Evolutionary conservation across 2,888 invertebrate species (phyloP).

Genomic region (Thecocarcelia acutangulata): DNA sequence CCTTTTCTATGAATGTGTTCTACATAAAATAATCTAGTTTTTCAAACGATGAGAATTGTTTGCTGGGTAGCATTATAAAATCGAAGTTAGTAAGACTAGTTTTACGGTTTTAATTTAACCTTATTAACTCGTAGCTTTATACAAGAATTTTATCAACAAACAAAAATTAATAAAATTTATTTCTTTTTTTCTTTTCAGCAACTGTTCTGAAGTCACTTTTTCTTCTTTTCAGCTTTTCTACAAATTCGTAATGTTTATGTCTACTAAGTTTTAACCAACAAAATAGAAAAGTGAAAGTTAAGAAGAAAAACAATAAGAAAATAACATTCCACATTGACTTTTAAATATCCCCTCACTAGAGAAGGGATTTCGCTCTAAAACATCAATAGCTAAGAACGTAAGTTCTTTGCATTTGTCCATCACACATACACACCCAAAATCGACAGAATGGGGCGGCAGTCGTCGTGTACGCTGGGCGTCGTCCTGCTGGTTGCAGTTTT

Average conservation of each 20-base stretch:
- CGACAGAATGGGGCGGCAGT: slow-evolving; percentile 79
- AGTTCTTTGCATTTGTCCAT: slow-evolving; percentile 51
- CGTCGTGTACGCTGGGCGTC: slow-evolving; percentile 79
- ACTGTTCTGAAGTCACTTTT: slow-evolving; percentile 26
- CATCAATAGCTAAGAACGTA: slow-evolving; percentile 31
- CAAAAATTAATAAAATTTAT: slow-evolving; percentile 23
- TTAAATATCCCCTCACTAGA: slow-evolving; percentile 21
- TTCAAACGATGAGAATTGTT: not conserved
- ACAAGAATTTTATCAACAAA: not conserved
- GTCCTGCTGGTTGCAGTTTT: slow-evolving; percentile 78
- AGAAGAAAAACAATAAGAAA: slow-evolving; percentile 31
- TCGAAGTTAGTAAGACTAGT: not conserved
- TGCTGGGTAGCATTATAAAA: slow-evolving; percentile 3
- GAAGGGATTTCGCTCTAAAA: slow-evolving; percentile 37
- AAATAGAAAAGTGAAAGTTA: slow-evolving; percentile 30
- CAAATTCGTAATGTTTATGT: slow-evolving; percentile 55
- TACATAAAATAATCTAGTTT: not conserved
- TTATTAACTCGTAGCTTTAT: slow-evolving; percentile 6
- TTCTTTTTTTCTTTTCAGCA: slow-evolving; percentile 66
- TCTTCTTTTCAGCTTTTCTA: slow-evolving; percentile 67
- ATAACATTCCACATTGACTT: slow-evolving; percentile 50
- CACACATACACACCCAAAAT: slow-evolving; percentile 49
- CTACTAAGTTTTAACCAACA: slow-evolving; percentile 26
- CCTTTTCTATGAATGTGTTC: not conserved
- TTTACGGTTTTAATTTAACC: slow-evolving; percentile 16